Evolutionary conservation across 1,140 invertebrate species (phyloP).

Genomic region (Neuroterus valhalla): DNA sequence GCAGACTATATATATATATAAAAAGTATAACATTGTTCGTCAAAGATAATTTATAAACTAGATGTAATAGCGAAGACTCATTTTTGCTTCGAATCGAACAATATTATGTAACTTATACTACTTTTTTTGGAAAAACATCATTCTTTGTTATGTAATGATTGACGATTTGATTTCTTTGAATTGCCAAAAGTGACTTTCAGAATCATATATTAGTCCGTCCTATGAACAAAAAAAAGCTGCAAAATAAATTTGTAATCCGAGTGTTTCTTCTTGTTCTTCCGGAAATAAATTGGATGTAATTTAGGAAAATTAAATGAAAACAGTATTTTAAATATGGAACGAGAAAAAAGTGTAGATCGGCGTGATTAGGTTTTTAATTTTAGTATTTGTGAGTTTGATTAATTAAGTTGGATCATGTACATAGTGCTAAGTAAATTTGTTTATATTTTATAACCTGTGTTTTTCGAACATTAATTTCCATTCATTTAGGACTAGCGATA

Average conservation of each 20-base stretch:
- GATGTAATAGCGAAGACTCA: background rate
- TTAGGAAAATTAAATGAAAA: background rate
- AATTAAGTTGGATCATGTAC: conserved; percentile 17
- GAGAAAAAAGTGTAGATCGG: background rate
- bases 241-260: conserved; percentile 8
- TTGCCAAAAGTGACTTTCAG: background rate
- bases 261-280: background rate
- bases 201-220: background rate
- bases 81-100: background rate
- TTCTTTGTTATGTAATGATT: background rate
- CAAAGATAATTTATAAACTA: conserved; percentile 10
- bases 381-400: background rate
- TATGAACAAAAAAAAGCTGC: background rate
- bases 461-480: no score
- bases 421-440: conserved; percentile 23
- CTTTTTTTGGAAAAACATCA: background rate
- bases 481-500: no score
- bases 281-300: background rate
- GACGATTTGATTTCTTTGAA: background rate
- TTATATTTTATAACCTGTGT: background rate
- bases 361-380: background rate
- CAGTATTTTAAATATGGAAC: background rate
- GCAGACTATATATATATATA: background rate
- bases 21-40: conserved; percentile 8
- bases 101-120: background rate